These are phyloP conservation scores for Geopemphigus sp. DNA, from an alignment of 1,140 invertebrate species.

Conservation along the genomic window DNA sequence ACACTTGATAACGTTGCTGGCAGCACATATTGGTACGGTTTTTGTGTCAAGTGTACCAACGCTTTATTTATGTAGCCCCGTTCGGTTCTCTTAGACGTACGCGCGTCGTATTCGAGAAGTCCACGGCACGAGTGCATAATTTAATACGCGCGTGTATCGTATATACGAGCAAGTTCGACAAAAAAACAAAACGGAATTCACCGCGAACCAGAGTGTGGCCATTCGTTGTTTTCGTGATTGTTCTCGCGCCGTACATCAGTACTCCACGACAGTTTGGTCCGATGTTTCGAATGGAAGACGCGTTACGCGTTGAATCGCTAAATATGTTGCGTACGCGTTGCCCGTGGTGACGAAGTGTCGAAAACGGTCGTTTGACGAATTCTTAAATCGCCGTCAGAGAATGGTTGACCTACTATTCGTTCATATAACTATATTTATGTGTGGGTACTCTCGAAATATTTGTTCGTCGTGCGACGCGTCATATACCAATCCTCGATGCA, in stretches of 20 bases:
- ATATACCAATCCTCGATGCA: too few relatives aligned
- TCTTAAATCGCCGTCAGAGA: neutral
- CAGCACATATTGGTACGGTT: neutral
- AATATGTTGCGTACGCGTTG: neutral
- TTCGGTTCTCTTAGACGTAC: neutral
- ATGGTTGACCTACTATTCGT: neutral
- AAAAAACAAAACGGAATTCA: neutral
- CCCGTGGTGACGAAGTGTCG: neutral
- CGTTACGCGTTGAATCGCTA: neutral
- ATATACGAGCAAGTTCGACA: neutral
- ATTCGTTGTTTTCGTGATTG: neutral
- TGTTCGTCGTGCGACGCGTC: too few relatives aligned
- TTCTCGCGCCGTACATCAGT: neutral
- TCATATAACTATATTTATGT: neutral
- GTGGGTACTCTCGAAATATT: too few relatives aligned
- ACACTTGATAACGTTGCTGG: neutral
- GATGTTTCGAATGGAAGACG: neutral
- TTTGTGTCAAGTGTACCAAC: slow-evolving; percentile 2
- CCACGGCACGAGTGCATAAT: neutral
- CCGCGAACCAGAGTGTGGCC: neutral
- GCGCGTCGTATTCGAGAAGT: neutral
- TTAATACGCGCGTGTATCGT: too few relatives aligned
- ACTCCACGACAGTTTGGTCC: neutral
- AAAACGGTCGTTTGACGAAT: neutral
- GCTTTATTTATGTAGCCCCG: neutral